Percentiles rank a stretch among this genome's conserved stretches.
phyloP scores from a whole-genome alignment of 2,797 vertebrate species.

The Thaleichthys pacificus region DNA sequence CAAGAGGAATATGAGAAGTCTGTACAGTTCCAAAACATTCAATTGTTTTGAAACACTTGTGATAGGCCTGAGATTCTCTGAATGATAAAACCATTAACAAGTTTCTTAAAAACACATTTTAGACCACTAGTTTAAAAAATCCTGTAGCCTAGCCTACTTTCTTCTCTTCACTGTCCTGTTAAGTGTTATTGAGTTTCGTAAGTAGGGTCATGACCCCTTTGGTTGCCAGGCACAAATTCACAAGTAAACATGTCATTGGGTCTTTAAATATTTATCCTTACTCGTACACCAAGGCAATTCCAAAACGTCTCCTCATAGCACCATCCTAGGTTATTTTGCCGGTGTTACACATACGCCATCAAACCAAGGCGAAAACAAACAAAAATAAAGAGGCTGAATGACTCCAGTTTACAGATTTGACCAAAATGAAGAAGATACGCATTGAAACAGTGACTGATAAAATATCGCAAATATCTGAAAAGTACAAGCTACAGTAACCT shows the following conservation, averaged over 20 bases:
- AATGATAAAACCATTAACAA: too few relatives aligned
- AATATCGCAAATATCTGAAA: too few relatives aligned
- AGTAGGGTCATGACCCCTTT: constrained; percentile 31
- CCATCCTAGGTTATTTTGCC: not conserved
- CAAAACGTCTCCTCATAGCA: constrained; percentile 8
- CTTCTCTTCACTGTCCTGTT: constrained; percentile 6
- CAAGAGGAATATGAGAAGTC: too few relatives aligned
- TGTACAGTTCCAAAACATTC: too few relatives aligned
- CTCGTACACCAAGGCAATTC: constrained; percentile 16
- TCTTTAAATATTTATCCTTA: constrained; percentile 35
- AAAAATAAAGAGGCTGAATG: not conserved
- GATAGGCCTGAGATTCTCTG: too few relatives aligned
- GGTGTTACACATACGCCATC: not conserved
- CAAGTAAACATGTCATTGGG: constrained; percentile 30
- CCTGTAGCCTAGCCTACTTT: not conserved
- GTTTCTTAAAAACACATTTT: too few relatives aligned
- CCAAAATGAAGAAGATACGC: not conserved
- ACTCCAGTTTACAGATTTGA: not conserved
- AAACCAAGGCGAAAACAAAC: not conserved
- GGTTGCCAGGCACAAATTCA: constrained; percentile 20
- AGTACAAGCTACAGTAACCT: too few relatives aligned
- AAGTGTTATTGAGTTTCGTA: constrained; percentile 20
- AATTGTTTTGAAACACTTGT: too few relatives aligned
- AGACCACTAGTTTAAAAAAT: too few relatives aligned
- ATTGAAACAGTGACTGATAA: not conserved